Base-by-base conservation (phyloP, 2,113 vertebrate genomes). In the Pterocles gutturalis region DNA sequence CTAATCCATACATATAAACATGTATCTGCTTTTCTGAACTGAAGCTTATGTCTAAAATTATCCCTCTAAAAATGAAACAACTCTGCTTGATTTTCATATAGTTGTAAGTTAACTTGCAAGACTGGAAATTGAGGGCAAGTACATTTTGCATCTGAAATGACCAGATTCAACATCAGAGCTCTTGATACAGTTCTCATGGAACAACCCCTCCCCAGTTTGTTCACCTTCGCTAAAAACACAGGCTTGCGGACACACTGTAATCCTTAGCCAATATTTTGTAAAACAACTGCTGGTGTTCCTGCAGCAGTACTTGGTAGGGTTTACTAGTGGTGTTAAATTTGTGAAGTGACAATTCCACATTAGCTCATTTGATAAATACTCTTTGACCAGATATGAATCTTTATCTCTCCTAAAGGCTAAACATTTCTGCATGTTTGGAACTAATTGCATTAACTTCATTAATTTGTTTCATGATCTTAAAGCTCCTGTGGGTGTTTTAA, bases 401-500 rank as follows among this genome's bases (percentile, higher is more conserved):
- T 95, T 84, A 91, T 84, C 62, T 83, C 17, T 95, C 84, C 95
- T 94, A 87, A 90, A 96, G 95, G 93, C 92, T 95, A 93, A 97
- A 93, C 62, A 69, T 93, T 90, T 97, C 62, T 91, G 71, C 89
- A 64, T 94, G 67, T 89, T 89, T 93, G 69, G 58, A 95, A 95
- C 90, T 96, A 95, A 97, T 97, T 96, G 76, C 95, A 95, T 97
- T 95, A 93, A 62, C 62, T 96, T 95, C 79, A 95, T 94, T 95
- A 97, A 93, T 97, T 81, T 90, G 67, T 95, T 91, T 62, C 65
- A n/a, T 71, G 72, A 75, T 95, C 66, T 95, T 87, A 81, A 93
- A 91, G 43, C n/a, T 95, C 87, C 92, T 93, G 33, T 3, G 61
- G 76, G 61, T 94, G 71, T 94, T 89, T 91, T 89, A 81, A 90